Base-by-base conservation (phyloP, 2,113 vertebrate genomes). In the Pampusana beccarii region DNA sequence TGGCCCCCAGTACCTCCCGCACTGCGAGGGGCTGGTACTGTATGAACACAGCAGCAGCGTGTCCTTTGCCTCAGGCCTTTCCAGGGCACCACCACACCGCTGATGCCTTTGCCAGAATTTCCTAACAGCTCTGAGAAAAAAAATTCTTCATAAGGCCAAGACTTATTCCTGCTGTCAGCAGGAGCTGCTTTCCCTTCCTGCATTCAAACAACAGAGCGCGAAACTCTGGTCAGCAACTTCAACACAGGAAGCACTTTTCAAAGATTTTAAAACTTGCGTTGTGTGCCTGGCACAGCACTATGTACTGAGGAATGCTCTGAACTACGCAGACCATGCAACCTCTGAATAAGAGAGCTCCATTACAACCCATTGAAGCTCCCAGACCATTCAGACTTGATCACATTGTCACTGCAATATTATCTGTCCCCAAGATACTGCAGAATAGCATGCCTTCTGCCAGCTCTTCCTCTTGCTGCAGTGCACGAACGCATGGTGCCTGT, bases 401-500 rank as follows among this genome's bases (percentile, higher is more conserved):
- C 50, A 12, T 57, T 89, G 88, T 93, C 80, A 58, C 69, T 96
- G 65, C 33, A 36, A 86, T 29, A 75, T 92, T 89, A 93, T 69
- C 88, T 91, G 54, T 81, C 73, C 73, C 69, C 54, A 46, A 50
- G 77, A 50, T 36, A 38, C 3, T 79, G 86, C 38, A 48, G 36
- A 71, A 77, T 3, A 29, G 34, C 10, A 17, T 44, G 75, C 58
- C 77, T 85, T 90, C 48, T 8, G 4, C 53, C 66, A 69, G 66
- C 54, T 57, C 31, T 50, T 81, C n/a, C 33, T 71, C 66, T 65
- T 1, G 0, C 25, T n/a, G 16, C 36, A 16, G 71, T 9, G 0
- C 1, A 0, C 3, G 1, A 54, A 42, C 23, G 60, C 80, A 54
- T 0, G 1, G 48, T 78, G 56, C 65, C 13, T 14, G 9, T 0